A percentile compares a stretch with the other conserved stretches of the same genome.
phyloP scores from a whole-genome alignment of 2,113 vertebrate genomes.

The Bos javanicus region DNA sequence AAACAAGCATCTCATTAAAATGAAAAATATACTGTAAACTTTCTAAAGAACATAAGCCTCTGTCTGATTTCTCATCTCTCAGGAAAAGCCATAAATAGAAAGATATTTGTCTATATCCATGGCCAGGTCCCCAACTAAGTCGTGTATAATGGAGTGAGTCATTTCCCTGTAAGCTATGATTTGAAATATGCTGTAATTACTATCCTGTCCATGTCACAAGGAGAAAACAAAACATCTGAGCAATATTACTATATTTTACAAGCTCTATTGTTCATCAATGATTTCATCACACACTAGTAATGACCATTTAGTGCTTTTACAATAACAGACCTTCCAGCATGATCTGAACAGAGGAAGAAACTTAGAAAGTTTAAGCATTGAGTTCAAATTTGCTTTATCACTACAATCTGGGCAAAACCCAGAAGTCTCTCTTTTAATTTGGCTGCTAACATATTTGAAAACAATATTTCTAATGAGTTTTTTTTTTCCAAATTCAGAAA shows the following conservation, averaged over 20 bases:
- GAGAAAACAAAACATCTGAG: background rate
- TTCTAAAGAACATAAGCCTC: slow-evolving; percentile 54
- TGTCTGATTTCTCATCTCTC: slow-evolving; percentile 32
- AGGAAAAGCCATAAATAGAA: slow-evolving; percentile 42
- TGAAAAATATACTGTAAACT: slow-evolving; percentile 67
- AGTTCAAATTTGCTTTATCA: slow-evolving; percentile 2
- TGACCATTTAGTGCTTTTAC: background rate
- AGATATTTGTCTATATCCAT: background rate
- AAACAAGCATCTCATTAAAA: slow-evolving; percentile 73
- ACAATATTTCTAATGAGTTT: slow-evolving; percentile 42
- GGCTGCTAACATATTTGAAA: slow-evolving; percentile 48
- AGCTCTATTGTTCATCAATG: background rate
- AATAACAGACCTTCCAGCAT: background rate
- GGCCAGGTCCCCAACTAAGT: slow-evolving; percentile 5
- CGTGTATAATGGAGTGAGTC: background rate
- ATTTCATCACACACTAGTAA: background rate
- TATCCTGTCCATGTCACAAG: background rate
- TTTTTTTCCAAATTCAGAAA: slow-evolving; percentile 46
- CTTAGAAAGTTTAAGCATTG: background rate
- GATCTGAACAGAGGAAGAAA: background rate
- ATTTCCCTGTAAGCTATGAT: slow-evolving; percentile 11
- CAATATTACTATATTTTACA: background rate
- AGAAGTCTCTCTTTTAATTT: slow-evolving; percentile 45
- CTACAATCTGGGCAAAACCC: background rate
- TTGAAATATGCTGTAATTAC: slow-evolving; percentile 41